Base-by-base conservation (phyloP, 2,888 invertebrate species). In the Caenorhabditis macrosperma region DNA sequence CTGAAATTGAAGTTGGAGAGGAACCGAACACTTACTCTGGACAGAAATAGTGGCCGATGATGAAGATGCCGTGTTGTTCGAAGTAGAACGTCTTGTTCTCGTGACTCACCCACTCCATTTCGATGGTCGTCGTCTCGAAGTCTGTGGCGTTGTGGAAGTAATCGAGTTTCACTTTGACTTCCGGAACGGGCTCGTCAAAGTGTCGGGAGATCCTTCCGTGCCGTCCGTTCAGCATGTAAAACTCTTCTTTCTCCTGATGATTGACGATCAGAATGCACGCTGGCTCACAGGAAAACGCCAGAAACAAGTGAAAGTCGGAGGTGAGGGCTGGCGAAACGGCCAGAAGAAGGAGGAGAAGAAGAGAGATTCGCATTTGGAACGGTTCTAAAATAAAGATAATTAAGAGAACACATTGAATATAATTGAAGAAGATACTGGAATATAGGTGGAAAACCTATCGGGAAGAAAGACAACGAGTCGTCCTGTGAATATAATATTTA, bases 1-100 rank as follows among this genome's bases (percentile, higher is more conserved):
- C n/a, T n/a, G n/a, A n/a, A n/a, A 71, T 12, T 30, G 28, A 30
- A 28, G 22, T 6, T 30, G 17, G n/a, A 59, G 17, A 9, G 5
- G 17, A 22, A 1, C 33, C 6, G 26, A 26, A 24, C 0, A 38
- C 61, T 71, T 4, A 71, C 69, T 71, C 61, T 30, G 60, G 69
- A 24, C 54, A 60, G 41, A 71, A 71, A 22, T 61, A 71, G 44
- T 71, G 69, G n/a, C 30, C 69, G 33, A 71, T 33, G 10, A 71
- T 71, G 30, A 44, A 26, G 30, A 60, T 38, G 6, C 61, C 69
- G 41, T 60, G 44, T 24, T 41, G 22, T 15, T 52, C 24, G 54
- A 41, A 52, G 33, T 17, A 61, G 7, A 71, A 61, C 17, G 69
- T 71, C 44, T 41, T 60, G 38, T 71, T 71, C 17, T n/a, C 2